Base-by-base conservation (phyloP, 2,888 invertebrate species). In the Micoletzkya japonica region DNA sequence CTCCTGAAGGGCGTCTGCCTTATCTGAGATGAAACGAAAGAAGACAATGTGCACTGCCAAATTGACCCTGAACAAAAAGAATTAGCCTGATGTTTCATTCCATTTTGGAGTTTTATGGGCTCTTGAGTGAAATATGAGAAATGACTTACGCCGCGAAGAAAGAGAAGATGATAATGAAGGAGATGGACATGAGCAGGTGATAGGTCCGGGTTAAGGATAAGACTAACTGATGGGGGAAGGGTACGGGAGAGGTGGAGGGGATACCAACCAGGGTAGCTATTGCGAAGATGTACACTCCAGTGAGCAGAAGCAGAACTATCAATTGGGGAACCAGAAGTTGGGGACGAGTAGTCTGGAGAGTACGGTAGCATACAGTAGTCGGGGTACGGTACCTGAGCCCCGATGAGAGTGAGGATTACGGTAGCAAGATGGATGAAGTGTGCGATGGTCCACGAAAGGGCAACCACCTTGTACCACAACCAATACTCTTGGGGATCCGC, bases 1-100 rank as follows among this genome's bases (percentile, higher is more conserved):
- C n/a, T 74, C 73, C 4, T 71, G 67, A 58, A 78, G 49, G 1
- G 71, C 75, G 26, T 60, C 59, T 14, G 71, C 49, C 57, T 78
- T 78, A 37, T 78, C 76, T 28, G 75, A 73, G 37, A 78, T 32
- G 64, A 77, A 78, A 2, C 75, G 69, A 60, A 74, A 76, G 67
- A 71, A 77, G 2, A 69, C 32, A 2, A 73, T 70, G 3, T 77
- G 57, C 1, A 77, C 54, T 44, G 61, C 28, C 10, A 78, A 60
- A 57, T 73, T 75, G n/a, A 71, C 54, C 34, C 78, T 78, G 72
- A 70, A 76, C 10, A 17, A 44, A 14, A 44, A 44, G 44, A 44
- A 17, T 14, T 44, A n/a, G n/a, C n/a, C n/a, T n/a, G n/a, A n/a
- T n/a, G n/a, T n/a, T n/a, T n/a, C n/a, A n/a, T n/a, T n/a, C n/a